phyloP scores from a whole-genome alignment of 2,888 invertebrate species.

The Diarsia mendica region DNA sequence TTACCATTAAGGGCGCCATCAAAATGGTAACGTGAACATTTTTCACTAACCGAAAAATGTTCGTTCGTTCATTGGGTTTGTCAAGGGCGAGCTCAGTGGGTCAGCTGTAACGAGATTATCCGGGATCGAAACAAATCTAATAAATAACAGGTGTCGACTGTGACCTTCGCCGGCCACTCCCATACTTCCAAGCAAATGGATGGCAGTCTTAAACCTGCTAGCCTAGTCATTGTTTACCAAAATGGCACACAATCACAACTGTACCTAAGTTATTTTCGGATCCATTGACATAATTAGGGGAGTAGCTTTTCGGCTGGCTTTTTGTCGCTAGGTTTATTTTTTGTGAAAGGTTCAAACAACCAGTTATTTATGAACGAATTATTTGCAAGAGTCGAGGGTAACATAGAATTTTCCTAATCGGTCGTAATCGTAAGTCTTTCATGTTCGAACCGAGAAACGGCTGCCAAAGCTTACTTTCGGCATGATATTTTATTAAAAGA shows the following conservation, averaged over 20 bases:
- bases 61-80: constrained; percentile 51
- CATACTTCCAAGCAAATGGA: constrained; percentile 70
- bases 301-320: constrained; percentile 9
- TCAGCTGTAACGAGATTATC: constrained; percentile 84
- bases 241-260: constrained; percentile 55
- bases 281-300: constrained; percentile 38
- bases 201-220: constrained; percentile 60
- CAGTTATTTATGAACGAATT: not conserved
- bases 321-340: constrained; percentile 7
- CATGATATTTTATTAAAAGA: constrained; percentile 24
- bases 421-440: not conserved
- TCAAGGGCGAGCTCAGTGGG: constrained; percentile 65
- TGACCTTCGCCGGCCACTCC: constrained; percentile 76
- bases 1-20: constrained; percentile 50
- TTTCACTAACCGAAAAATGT: constrained; percentile 62
- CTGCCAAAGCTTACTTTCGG: constrained; percentile 11
- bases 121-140: constrained; percentile 86
- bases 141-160: constrained; percentile 84
- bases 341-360: not conserved
- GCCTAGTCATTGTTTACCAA: constrained; percentile 65
- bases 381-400: constrained; percentile 1
- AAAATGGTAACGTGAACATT: constrained; percentile 57
- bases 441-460: not conserved
- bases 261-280: constrained; percentile 52
- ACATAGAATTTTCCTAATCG: not conserved